Conservation (phyloP, 2,888 invertebrate genomes). For the Helobdella robusta region DNA sequence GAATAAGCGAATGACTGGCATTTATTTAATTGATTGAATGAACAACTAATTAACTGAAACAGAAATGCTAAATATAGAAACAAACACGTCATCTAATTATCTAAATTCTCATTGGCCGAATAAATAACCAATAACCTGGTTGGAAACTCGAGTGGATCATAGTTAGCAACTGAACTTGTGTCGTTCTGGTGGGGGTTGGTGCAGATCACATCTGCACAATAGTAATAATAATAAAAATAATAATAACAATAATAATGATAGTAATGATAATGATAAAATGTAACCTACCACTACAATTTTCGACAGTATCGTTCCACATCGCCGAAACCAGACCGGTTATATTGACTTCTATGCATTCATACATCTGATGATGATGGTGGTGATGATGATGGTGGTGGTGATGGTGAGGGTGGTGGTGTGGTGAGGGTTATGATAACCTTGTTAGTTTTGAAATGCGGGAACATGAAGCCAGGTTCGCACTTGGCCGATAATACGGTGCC, state of each 20-base stretch:
- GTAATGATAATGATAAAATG: neutral
- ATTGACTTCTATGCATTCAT: neutral
- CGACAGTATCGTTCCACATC: constrained; percentile 7
- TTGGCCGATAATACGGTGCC: neutral
- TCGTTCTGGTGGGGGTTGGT: neutral
- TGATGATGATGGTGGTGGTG: no score
- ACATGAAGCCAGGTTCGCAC: constrained; percentile 8
- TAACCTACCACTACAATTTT: constrained; percentile 1
- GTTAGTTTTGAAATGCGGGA: neutral
- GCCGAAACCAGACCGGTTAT: neutral
- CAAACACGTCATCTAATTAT: no score
- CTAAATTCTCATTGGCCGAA: no score
- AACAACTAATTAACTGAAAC: no score
- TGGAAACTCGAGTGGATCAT: neutral
- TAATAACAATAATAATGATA: neutral
- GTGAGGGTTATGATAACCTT: no score
- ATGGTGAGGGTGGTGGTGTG: no score
- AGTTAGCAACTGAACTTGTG: neutral
- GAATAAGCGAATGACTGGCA: no score
- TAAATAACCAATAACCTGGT: no score
- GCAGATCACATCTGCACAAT: constrained; percentile 11
- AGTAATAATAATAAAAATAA: neutral
- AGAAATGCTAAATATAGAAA: no score
- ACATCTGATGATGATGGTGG: no score
- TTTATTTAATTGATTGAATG: no score